Base-by-base conservation (phyloP, 2,113 vertebrate species). In the Microtus pennsylvanicus region DNA sequence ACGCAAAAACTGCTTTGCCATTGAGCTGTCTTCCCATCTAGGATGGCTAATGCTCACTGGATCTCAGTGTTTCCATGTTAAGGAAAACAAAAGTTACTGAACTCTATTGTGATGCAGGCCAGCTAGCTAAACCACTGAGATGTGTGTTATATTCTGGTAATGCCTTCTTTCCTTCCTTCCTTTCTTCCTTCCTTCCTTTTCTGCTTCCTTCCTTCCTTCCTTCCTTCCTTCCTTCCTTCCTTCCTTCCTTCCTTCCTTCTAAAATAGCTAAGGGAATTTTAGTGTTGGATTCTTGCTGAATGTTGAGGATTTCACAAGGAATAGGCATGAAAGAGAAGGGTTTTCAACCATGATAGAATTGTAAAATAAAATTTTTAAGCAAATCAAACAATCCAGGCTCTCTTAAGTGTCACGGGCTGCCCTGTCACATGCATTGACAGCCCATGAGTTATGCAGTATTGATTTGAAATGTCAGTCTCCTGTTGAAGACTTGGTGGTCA, bases 101-200 rank as follows among this genome's bases (percentile, higher is more conserved):
- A 67, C 2, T 88, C 0, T 50, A 2, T 0, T 1, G 3, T 52
- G 45, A 30, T 55, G 7, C 17, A 21, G 38, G 30, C 16, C 13
- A 86, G 58, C 6, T 21, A 86, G 45, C 33, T 38, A 3, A 7
- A 50, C 2, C 45, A n/a, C 35, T 16, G n/a, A 55, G 9, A 2
- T 30, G 5, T 14, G 35, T 87, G 45, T 76, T 16, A n/a, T 61
- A 16, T 12, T 24, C 76, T 95, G 45, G 16, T 13, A 38, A 55
- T 26, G 28, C 24, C 6, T 35, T 76, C 42, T 10, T 70, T 42
- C 38, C 7, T 17, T 33, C 17, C 89, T 42, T 63, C 19, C 70
- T 75, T 88, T 22, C 47, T 45, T 19, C 14, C 52, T 55, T 30
- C 76, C 42, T 16, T 63, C 35, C 38, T 17, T 33, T 11, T n/a